Evolutionary conservation across 2,113 vertebrate genomes (phyloP).

Genomic region (Orthonyx spaldingii): DNA sequence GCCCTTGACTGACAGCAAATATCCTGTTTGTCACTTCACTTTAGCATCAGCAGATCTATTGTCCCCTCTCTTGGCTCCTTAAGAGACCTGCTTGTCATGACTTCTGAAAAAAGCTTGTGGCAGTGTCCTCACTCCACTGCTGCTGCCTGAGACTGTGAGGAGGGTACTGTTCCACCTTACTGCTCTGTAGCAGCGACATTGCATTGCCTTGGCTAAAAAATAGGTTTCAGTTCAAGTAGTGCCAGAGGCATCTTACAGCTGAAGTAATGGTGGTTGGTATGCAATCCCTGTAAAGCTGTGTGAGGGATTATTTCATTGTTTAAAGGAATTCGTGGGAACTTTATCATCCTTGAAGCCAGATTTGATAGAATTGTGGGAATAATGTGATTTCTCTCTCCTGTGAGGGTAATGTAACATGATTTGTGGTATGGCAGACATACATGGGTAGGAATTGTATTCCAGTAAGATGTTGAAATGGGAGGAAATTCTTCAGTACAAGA

Average conservation of each 20-base stretch:
- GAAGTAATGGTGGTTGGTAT: neutral
- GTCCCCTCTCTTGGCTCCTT: neutral
- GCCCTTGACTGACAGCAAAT: neutral
- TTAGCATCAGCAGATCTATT: neutral
- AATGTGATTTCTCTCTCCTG: neutral
- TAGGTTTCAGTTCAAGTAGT: neutral
- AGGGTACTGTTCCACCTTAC: neutral
- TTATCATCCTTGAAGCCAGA: neutral
- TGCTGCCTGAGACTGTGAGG: neutral
- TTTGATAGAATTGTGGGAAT: neutral
- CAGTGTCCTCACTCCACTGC: rapidly evolving
- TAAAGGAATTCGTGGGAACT: neutral
- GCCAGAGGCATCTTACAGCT: neutral
- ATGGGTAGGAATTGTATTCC: neutral
- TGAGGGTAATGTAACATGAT: neutral
- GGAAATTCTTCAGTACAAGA: neutral
- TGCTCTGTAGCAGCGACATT: neutral
- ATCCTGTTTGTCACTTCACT: neutral
- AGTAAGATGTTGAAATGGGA: neutral
- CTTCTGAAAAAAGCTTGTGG: neutral
- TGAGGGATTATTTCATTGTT: neutral
- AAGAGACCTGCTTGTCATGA: neutral
- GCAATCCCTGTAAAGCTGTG: neutral
- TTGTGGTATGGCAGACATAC: neutral
- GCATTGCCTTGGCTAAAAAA: neutral